Evolutionary conservation across 2,113 vertebrate genomes (phyloP).

Genomic region (Cyprinus carpio): DNA sequence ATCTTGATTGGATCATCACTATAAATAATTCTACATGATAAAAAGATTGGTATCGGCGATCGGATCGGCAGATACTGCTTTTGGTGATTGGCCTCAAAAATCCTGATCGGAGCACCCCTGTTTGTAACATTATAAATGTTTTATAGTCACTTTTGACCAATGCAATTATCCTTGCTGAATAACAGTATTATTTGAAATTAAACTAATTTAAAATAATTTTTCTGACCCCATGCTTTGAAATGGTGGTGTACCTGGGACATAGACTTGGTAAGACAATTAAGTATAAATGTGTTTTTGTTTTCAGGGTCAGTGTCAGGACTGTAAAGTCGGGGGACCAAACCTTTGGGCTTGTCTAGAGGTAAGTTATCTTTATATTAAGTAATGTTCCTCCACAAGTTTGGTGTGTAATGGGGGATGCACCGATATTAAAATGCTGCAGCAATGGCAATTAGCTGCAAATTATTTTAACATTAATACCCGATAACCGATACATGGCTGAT

Average conservation of each 20-base stretch:
- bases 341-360: conserved; percentile 98
- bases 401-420: neutral
- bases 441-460: neutral
- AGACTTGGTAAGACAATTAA: neutral
- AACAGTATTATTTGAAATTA: neutral
- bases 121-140: neutral
- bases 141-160: neutral
- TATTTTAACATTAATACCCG: neutral
- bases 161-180: neutral
- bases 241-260: neutral
- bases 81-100: too few species aligned
- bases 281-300: conserved; percentile 51
- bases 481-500: neutral
- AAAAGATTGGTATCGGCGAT: too few species aligned
- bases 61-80: too few species aligned
- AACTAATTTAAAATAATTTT: too few species aligned
- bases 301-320: conserved; percentile 95
- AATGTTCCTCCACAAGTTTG: neutral
- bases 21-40: too few species aligned
- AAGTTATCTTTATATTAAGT: conserved; percentile 54
- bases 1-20: too few species aligned
- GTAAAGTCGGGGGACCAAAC: conserved; percentile 94
- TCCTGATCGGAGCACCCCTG: neutral
- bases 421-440: neutral
- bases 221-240: neutral